Evolutionary conservation across 1,140 invertebrate species (phyloP), one percentile per base, ranked within the genome.

Genomic region (Dendroctonus ponderosae): DNA sequence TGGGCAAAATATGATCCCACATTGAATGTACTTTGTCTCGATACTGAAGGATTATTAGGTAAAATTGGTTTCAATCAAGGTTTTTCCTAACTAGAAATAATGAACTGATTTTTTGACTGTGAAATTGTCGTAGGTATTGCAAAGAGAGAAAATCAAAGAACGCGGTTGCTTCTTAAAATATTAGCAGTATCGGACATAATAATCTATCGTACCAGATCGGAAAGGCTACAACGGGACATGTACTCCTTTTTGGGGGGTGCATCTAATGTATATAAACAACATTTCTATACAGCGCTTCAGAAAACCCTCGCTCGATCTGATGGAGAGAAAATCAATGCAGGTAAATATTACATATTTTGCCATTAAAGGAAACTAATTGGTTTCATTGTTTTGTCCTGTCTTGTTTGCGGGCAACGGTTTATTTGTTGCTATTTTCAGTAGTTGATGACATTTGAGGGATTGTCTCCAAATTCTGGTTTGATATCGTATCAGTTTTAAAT

Each of bases 161-260:
- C 85, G 43, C 80, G 90, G 41, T 80, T 93, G n/a, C 77, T 94
- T 8, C 78, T 94, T 5, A 91, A 91, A 80, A 84, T 90, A 57
- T 56, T 94, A 2, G 91, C 91, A 5, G 83, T 93, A 40, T 93
- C 91, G 6, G 92, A 94, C 78, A 83, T 94, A 66, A 86, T 93
- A 0, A 86, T 94, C 49, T 94, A 92, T 77, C 80, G 90, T 56
- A 93, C 91, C 14, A 81, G 88, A 57, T 87, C 90, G 2, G 91
- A 93, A 71, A 81, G 91, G 64, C 75, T 94, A 37, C 90, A 91
- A 71, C 84, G 84, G 69, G 91, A 94, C 79, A 82, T 94, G 79
- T 94, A 88, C 76, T 87, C 85, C 39, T 94, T 94, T 80, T 77
- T 94, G 42, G 89, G 89, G 7, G 85, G 87, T 70, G 91, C 91